A percentile compares a stretch with the other conserved stretches of the same genome.
These are phyloP conservation scores for Himalopsyche japonica DNA, from an alignment of 2,888 invertebrate species.

Conservation along the genomic window DNA sequence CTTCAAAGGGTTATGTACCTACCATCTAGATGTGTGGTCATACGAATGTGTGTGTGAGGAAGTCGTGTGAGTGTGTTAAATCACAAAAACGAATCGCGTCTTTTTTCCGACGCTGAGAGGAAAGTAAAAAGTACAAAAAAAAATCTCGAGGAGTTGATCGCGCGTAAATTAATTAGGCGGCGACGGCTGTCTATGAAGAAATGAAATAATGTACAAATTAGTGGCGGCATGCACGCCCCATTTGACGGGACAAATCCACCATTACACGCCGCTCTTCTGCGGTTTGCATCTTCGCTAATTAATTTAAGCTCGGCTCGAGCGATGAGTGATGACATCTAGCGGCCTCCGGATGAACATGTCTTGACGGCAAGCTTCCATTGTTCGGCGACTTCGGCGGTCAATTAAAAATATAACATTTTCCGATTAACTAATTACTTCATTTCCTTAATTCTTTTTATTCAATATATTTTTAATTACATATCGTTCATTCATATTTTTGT, in stretches of 20 bases:
- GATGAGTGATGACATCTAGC: background rate
- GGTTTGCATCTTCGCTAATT: background rate
- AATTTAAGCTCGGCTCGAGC: background rate
- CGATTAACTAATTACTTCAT: background rate
- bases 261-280: background rate
- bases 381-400: background rate
- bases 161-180: conserved; percentile 33
- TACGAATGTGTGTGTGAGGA: background rate
- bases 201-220: conserved; percentile 15
- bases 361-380: background rate
- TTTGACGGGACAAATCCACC: conserved; percentile 8
- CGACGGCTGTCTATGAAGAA: conserved; percentile 13
- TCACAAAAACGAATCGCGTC: background rate
- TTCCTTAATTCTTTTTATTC: too few species aligned
- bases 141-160: conserved; percentile 16
- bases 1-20: background rate
- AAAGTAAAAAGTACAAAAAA: background rate
- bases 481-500: too few species aligned
- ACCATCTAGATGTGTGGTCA: background rate
- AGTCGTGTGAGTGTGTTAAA: background rate
- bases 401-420: background rate
- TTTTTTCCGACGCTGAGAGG: background rate
- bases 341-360: background rate
- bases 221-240: conserved; percentile 26
- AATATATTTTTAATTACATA: too few species aligned